Conservation (phyloP, 92 coral and sea anemone species). For the Virgularia gustaviana region DNA sequence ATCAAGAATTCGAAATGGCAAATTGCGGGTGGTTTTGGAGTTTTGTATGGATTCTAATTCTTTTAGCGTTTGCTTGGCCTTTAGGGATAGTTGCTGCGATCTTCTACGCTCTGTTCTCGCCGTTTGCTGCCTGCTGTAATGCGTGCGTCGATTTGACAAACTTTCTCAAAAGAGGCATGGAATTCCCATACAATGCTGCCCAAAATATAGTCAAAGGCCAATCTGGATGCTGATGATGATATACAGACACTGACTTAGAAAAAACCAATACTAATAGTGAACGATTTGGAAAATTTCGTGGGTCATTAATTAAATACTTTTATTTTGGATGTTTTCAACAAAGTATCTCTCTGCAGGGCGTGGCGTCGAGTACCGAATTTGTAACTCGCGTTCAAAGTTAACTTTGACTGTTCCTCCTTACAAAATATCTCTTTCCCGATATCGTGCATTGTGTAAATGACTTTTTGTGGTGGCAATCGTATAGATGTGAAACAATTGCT, state of each 20-base stretch:
- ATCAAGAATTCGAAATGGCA: constrained; percentile 50
- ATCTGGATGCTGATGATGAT: constrained; percentile 61
- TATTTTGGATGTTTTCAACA: background rate
- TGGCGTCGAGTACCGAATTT: too few relatives aligned
- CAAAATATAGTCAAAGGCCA: constrained; percentile 83
- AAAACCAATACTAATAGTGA: background rate
- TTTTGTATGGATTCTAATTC: constrained; percentile 69
- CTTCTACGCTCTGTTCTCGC: constrained; percentile 83
- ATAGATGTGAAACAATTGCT: too few relatives aligned
- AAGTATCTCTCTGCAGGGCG: background rate
- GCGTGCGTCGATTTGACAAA: constrained; percentile 78
- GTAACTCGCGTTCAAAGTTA: too few relatives aligned
- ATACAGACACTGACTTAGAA: background rate
- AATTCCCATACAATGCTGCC: constrained; percentile 82
- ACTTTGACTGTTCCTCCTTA: too few relatives aligned
- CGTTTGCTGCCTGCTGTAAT: constrained; percentile 87
- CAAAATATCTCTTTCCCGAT: too few relatives aligned
- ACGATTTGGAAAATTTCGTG: background rate
- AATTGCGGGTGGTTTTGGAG: constrained; percentile 94
- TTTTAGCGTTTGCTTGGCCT: constrained; percentile 84
- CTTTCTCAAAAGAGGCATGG: constrained; percentile 76
- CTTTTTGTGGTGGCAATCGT: too few relatives aligned
- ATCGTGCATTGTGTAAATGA: too few relatives aligned
- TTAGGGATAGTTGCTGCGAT: constrained; percentile 87
- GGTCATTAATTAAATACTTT: too few relatives aligned